phyloP scores from a whole-genome alignment of 92 coral and sea anemone genomes.

The Meandrina meandrites region DNA sequence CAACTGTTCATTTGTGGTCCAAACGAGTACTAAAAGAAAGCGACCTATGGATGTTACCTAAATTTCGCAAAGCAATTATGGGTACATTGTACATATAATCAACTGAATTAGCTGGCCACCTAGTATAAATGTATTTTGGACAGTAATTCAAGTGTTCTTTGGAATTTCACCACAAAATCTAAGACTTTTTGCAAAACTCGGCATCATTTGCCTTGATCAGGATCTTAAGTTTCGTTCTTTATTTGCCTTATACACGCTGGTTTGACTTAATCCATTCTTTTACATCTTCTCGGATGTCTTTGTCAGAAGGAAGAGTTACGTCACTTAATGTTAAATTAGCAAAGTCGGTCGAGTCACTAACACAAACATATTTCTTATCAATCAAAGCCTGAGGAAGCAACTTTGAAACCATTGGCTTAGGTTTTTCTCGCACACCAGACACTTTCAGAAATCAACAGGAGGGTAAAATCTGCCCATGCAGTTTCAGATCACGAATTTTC shows the following conservation, averaged over 20 bases:
- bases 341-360: slow-evolving; percentile 4
- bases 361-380: slow-evolving; percentile 14
- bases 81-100: neutral
- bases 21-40: slow-evolving; percentile 35
- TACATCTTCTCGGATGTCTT: slow-evolving; percentile 17
- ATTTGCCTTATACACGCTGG: neutral
- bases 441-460: slow-evolving; percentile 33
- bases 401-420: slow-evolving; percentile 35
- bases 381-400: slow-evolving; percentile 33
- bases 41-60: neutral
- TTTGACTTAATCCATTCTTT: slow-evolving; percentile 12
- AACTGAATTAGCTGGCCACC: neutral
- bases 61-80: neutral
- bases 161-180: slow-evolving; percentile 3
- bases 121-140: slow-evolving; percentile 9
- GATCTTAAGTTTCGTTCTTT: neutral
- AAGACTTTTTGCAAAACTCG: no score
- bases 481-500: slow-evolving; percentile 36
- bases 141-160: neutral
- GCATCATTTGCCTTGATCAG: neutral
- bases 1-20: slow-evolving; percentile 32
- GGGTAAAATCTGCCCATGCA: slow-evolving; percentile 29
- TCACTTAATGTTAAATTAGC: slow-evolving; percentile 15
- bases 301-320: slow-evolving; percentile 22
- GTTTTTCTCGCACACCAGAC: slow-evolving; percentile 29